phyloP scores from a whole-genome alignment of 2,113 vertebrate genomes.

The Thermophis baileyi region DNA sequence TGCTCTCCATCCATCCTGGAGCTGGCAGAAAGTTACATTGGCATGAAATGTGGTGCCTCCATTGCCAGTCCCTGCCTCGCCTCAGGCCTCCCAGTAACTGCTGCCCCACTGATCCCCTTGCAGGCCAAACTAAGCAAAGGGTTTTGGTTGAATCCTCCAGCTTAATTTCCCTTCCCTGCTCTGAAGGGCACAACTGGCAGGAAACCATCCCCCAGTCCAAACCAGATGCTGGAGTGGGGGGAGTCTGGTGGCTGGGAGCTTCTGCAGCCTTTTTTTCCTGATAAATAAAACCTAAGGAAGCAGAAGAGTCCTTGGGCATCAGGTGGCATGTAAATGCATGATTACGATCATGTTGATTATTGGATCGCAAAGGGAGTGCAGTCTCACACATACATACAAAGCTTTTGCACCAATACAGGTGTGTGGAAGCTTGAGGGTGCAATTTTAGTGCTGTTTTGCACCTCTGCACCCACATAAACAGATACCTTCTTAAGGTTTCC shows the following conservation, averaged over 20 bases:
- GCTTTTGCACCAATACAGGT: not conserved
- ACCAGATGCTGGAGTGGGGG: not conserved
- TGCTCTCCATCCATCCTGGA: not conserved
- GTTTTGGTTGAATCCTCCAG: not conserved
- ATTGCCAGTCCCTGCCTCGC: not conserved
- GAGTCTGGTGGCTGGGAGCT: not conserved
- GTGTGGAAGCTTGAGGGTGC: not conserved
- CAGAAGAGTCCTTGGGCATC: not conserved
- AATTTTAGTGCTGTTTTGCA: not conserved
- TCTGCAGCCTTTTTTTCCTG: not conserved
- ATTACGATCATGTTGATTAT: not conserved
- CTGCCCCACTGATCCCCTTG: not conserved
- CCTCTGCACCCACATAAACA: not conserved
- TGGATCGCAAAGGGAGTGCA: not conserved
- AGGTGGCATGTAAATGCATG: not conserved
- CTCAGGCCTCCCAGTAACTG: not conserved
- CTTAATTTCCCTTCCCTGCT: not conserved
- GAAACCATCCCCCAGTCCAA: not conserved
- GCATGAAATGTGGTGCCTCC: not conserved
- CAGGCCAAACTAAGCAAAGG: not conserved
- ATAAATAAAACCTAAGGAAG: not conserved
- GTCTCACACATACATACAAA: not conserved
- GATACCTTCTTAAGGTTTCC: not conserved
- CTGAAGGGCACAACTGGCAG: not conserved
- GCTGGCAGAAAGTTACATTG: not conserved